These are phyloP conservation scores for Chloroceryle aenea DNA, from an alignment of 2,113 vertebrate genomes.

Conservation along the genomic window DNA sequence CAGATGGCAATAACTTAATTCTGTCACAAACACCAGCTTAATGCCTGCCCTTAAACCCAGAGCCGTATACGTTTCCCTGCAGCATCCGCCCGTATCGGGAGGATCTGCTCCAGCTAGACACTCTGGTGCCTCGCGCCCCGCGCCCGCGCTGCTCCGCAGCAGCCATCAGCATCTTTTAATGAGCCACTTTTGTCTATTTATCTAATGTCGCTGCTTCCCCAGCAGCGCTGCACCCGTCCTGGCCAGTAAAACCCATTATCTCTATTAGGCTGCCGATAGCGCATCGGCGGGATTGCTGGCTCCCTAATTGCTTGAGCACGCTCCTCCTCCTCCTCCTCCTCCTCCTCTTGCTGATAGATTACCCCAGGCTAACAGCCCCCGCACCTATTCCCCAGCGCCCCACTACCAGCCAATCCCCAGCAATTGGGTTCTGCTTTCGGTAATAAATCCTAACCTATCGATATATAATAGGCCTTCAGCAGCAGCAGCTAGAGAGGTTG, in stretches of 20 bases:
- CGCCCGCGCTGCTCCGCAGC: background rate
- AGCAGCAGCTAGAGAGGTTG: conserved; percentile 70
- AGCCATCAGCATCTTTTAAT: conserved; percentile 72
- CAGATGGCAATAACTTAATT: conserved; percentile 30
- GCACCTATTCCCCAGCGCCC: conserved; percentile 68
- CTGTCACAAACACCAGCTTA: conserved; percentile 32
- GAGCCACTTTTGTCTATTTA: conserved; percentile 73
- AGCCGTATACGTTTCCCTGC: conserved; percentile 15
- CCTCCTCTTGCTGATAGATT: conserved; percentile 79
- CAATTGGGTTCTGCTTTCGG: conserved; percentile 67
- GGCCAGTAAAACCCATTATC: conserved; percentile 84
- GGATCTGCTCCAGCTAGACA: conserved; percentile 43
- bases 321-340: conserved; percentile 7
- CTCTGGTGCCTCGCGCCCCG: conserved; percentile 47
- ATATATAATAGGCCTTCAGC: conserved; percentile 78
- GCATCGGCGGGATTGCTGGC: conserved; percentile 80
- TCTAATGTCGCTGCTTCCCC: conserved; percentile 72
- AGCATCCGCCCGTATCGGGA: conserved; percentile 29
- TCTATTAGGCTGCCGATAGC: conserved; percentile 83
- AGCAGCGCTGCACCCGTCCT: conserved; percentile 67
- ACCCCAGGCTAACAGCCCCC: conserved; percentile 78
- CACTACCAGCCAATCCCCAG: conserved; percentile 66
- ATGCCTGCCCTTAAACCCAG: background rate
- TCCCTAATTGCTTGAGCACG: conserved; percentile 83
- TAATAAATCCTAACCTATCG: conserved; percentile 81